Conservation (phyloP, 2,113 vertebrate species). For the Sphaerodactylus townsendi region DNA sequence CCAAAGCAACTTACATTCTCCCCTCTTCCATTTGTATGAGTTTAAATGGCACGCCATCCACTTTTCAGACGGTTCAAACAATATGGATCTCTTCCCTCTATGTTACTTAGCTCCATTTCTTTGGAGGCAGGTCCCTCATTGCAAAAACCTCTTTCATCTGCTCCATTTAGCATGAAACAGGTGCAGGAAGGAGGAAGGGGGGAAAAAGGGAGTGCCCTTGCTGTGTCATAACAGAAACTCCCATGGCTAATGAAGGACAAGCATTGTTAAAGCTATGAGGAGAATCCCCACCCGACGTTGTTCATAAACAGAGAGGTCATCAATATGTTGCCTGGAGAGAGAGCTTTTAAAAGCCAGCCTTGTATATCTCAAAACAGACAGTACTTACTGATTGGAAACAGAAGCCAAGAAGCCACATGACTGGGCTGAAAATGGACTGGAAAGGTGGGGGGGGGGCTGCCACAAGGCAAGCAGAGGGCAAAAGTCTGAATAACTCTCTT, state of each 20-base stretch:
- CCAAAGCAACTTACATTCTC: too few species aligned
- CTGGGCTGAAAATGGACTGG: not conserved
- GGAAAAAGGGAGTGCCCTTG: not conserved
- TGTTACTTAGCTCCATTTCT: not conserved
- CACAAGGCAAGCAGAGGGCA: not conserved
- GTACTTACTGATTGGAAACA: not conserved
- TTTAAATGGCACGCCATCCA: not conserved
- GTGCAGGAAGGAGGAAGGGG: not conserved
- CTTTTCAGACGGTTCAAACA: not conserved
- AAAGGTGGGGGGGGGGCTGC: not conserved
- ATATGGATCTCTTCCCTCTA: not conserved
- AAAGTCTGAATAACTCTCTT: not conserved
- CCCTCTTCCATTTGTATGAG: not conserved
- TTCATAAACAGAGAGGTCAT: not conserved
- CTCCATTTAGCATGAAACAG: conserved; percentile 12
- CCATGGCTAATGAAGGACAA: not conserved
- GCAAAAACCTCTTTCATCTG: not conserved
- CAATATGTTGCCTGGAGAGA: conserved; percentile 7
- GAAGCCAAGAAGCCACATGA: not conserved
- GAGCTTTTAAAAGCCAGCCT: not conserved
- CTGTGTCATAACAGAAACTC: not conserved
- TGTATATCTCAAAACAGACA: not conserved
- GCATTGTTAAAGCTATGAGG: not conserved
- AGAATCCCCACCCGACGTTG: not conserved
- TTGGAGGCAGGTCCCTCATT: not conserved